Conservation (phyloP, 1,140 invertebrate genomes). For the Leptopilina boulardi region DNA sequence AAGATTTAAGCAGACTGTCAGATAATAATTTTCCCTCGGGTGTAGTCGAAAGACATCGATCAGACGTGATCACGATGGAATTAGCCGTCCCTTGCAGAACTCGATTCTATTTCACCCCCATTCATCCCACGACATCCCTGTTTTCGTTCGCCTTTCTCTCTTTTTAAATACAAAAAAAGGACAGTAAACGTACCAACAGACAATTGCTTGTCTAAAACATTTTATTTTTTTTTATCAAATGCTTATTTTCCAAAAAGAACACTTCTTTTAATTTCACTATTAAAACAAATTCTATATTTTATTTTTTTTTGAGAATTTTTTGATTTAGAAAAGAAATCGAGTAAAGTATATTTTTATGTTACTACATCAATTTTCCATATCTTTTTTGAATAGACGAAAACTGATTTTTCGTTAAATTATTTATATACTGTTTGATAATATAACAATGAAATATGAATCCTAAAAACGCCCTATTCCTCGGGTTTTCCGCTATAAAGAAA, state of each 20-base stretch:
- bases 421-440: slow-evolving; percentile 37
- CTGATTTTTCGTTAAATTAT: neutral
- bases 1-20: slow-evolving; percentile 32
- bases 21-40: slow-evolving; percentile 68
- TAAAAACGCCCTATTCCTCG: slow-evolving; percentile 49
- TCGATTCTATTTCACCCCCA: slow-evolving; percentile 59
- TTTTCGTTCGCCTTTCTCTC: slow-evolving; percentile 46
- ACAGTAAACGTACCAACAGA: neutral
- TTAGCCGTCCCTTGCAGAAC: slow-evolving; percentile 74
- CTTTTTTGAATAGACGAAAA: neutral
- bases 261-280: neutral
- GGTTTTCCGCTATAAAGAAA: slow-evolving; percentile 67
- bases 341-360: too few relatives aligned
- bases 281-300: neutral
- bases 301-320: too few relatives aligned
- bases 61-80: slow-evolving; percentile 72
- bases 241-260: neutral
- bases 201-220: slow-evolving; percentile 10
- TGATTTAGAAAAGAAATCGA: too few relatives aligned
- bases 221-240: neutral
- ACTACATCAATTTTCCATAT: too few relatives aligned
- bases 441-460: slow-evolving; percentile 67
- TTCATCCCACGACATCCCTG: slow-evolving; percentile 48
- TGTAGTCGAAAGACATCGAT: slow-evolving; percentile 71
- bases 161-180: neutral